A percentile compares a stretch with the other conserved stretches of the same genome.
Evolutionary conservation across 1,140 invertebrate genomes (phyloP).

Genomic region (Ips nitidus): DNA sequence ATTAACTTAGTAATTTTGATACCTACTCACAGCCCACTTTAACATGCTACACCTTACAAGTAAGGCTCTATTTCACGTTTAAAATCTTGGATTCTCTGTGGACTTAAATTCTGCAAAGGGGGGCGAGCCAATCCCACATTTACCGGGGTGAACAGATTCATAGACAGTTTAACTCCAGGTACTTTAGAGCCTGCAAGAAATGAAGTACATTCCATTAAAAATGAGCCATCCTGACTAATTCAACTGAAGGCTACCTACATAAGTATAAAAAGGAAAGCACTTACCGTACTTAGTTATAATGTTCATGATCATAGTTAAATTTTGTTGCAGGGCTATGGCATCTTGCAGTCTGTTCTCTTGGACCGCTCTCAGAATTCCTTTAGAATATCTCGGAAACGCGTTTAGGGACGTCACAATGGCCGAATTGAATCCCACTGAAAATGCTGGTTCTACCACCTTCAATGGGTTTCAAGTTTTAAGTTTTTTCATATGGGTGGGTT

Average conservation of each 20-base stretch:
- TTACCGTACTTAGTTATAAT: constrained; percentile 57
- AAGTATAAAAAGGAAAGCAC: constrained; percentile 38
- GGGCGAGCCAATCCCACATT: constrained; percentile 60
- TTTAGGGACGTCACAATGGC: constrained; percentile 68
- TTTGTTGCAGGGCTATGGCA: constrained; percentile 53
- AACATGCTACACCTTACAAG: constrained; percentile 16
- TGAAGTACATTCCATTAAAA: not conserved
- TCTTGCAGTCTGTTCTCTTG: constrained; percentile 47
- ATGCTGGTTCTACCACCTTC: constrained; percentile 63
- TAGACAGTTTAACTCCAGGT: constrained; percentile 66
- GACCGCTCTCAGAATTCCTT: constrained; percentile 52
- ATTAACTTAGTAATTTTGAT: too few relatives aligned
- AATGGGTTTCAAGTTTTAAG: too few relatives aligned
- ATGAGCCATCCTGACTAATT: constrained; percentile 4
- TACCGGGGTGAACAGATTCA: constrained; percentile 61
- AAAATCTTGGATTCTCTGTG: constrained; percentile 21
- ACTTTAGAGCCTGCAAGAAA: constrained; percentile 61
- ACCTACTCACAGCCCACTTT: too few relatives aligned
- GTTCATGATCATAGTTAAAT: constrained; percentile 50
- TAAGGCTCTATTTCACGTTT: constrained; percentile 23
- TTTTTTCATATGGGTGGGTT: too few relatives aligned
- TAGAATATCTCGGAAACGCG: constrained; percentile 56
- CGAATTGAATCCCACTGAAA: constrained; percentile 66
- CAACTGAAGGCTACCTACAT: too few relatives aligned
- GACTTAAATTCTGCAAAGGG: constrained; percentile 54